Percentiles rank a stretch among this genome's conserved stretches.
These are phyloP conservation scores for Ephydatia muelleri DNA, from an alignment of 37 sponge, comb jelly and placozoan species.

Conservation along the genomic window DNA sequence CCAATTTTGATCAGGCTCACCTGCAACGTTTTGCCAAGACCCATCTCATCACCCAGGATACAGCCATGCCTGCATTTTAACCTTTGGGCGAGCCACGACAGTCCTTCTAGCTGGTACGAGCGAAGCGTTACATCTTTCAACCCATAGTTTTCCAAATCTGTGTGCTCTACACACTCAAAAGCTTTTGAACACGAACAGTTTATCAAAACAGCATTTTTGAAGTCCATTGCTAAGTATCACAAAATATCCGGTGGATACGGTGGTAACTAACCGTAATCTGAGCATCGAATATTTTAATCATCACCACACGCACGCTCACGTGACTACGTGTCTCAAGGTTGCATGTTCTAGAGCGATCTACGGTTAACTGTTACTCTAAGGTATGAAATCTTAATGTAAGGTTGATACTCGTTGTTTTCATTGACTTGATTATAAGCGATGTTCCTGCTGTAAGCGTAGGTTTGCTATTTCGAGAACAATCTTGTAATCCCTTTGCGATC, in stretches of 20 bases:
- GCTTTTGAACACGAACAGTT: background rate
- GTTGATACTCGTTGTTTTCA: too few species aligned
- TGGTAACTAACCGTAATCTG: too few species aligned
- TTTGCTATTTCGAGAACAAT: too few species aligned
- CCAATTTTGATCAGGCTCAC: background rate
- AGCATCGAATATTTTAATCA: too few species aligned
- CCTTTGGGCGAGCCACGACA: conserved; percentile 61
- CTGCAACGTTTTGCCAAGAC: conserved; percentile 85
- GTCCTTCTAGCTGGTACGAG: conserved; percentile 72
- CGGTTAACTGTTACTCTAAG: too few species aligned
- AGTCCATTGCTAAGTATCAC: background rate
- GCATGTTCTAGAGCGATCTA: too few species aligned
- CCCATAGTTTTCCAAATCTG: conserved; percentile 50
- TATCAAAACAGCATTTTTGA: background rate
- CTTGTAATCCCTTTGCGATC: too few species aligned
- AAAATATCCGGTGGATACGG: background rate
- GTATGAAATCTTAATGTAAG: too few species aligned
- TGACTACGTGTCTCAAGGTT: too few species aligned
- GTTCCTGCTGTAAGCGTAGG: too few species aligned
- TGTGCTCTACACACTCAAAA: background rate
- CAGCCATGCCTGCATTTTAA: conserved; percentile 56
- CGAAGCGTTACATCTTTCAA: conserved; percentile 43
- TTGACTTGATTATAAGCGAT: too few species aligned
- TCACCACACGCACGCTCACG: too few species aligned
- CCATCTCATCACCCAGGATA: conserved; percentile 90